phyloP scores from a whole-genome alignment of 2,113 vertebrate genomes.

The Caranx melampygus region DNA sequence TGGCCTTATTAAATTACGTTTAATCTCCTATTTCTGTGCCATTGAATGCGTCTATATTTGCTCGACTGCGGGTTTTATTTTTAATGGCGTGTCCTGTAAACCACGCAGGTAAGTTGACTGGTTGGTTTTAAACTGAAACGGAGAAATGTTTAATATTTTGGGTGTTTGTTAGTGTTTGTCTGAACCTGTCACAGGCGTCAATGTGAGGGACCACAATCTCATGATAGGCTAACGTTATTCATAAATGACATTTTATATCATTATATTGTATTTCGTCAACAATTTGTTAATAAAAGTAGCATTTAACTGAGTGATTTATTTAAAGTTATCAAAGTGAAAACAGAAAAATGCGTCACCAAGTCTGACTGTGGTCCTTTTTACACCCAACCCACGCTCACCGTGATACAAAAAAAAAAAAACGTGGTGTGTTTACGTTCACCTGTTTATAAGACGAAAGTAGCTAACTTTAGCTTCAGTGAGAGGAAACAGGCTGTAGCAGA shows the following conservation, averaged over 20 bases:
- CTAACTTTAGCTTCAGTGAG: background rate
- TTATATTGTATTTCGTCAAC: no score
- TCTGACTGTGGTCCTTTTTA: background rate
- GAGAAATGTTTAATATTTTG: background rate
- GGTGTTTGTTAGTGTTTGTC: background rate
- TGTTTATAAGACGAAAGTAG: background rate
- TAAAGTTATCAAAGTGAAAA: background rate
- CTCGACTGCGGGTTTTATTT: background rate
- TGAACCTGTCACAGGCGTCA: background rate
- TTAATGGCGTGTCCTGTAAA: slow-evolving; percentile 72
- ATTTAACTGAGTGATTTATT: background rate
- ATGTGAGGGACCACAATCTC: background rate
- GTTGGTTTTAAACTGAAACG: background rate
- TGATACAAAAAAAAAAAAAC: background rate
- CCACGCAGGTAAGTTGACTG: slow-evolving; percentile 63
- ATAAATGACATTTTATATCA: no score
- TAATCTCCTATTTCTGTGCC: background rate
- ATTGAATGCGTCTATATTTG: background rate
- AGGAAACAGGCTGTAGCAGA: background rate
- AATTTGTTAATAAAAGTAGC: no score
- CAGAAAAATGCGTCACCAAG: background rate
- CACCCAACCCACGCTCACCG: background rate
- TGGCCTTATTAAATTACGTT: background rate
- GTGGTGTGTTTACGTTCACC: background rate
- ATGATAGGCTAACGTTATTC: no score